Conservation (phyloP, 2,113 vertebrate genomes). For the Hypanus sabinus region DNA sequence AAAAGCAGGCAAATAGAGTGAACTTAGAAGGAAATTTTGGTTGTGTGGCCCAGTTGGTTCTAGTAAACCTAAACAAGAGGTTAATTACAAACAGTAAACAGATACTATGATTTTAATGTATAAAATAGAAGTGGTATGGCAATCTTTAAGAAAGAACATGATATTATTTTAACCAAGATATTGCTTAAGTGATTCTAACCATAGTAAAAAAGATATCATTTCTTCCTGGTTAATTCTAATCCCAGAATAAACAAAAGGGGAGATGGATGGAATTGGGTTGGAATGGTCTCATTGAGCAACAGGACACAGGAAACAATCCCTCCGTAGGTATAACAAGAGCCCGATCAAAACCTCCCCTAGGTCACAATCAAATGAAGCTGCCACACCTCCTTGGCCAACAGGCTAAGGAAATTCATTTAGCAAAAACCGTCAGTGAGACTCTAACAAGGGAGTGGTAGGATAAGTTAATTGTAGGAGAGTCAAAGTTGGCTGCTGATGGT, state of each 20-base stretch:
- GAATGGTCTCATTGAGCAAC: not conserved
- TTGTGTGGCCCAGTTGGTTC: too few species aligned
- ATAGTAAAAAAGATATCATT: not conserved
- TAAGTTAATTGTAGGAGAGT: not conserved
- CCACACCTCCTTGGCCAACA: too few species aligned
- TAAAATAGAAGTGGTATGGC: not conserved
- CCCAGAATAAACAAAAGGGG: not conserved
- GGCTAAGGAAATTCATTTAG: not conserved
- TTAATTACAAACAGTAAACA: not conserved
- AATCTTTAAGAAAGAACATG: too few species aligned
- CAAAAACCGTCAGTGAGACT: not conserved
- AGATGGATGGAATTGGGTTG: not conserved
- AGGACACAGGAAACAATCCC: not conserved
- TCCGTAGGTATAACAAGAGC: not conserved
- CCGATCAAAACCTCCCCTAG: not conserved
- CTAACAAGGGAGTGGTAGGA: not conserved
- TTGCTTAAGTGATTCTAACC: not conserved
- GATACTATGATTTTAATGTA: not conserved
- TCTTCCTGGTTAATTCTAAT: not conserved
- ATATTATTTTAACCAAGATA: too few species aligned
- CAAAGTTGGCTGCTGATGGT: not conserved
- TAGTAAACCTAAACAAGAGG: not conserved
- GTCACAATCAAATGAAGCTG: not conserved
- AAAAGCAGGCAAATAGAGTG: too few species aligned
- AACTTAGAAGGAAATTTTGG: too few species aligned